A percentile compares a stretch with the other conserved stretches of the same genome.
phyloP scores from a whole-genome alignment of 2,797 vertebrate genomes.

The Xenentodon cancila region DNA sequence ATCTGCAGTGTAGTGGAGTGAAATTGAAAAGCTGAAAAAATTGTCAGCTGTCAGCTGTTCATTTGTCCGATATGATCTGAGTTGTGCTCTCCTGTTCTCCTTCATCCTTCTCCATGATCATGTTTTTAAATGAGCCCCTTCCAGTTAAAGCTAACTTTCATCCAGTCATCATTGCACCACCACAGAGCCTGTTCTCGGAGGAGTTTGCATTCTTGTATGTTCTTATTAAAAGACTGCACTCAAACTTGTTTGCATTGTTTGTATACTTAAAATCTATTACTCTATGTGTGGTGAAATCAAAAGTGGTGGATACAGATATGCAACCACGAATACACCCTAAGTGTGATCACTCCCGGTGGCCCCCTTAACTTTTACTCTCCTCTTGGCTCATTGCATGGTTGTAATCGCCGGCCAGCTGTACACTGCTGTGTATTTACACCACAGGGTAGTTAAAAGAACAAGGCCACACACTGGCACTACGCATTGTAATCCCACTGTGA shows the following conservation, averaged over 20 bases:
- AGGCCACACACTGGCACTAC: constrained; percentile 72
- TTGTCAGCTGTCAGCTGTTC: background rate
- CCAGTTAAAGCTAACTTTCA: no score
- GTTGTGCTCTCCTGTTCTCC: no score
- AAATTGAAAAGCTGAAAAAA: background rate
- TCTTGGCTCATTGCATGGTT: constrained; percentile 66
- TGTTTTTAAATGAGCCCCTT: no score
- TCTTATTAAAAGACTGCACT: background rate
- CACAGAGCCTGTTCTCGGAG: no score
- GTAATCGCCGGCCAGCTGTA: constrained; percentile 80
- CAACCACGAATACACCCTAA: constrained; percentile 46
- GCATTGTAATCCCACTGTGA: constrained; percentile 70
- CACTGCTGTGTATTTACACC: constrained; percentile 72
- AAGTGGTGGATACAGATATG: background rate
- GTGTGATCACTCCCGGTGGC: constrained; percentile 58
- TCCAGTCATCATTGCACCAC: no score
- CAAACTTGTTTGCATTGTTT: background rate
- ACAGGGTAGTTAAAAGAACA: constrained; percentile 75
- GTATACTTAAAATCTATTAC: constrained; percentile 18
- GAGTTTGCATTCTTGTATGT: background rate
- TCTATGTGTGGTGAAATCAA: background rate
- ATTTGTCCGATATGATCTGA: no score
- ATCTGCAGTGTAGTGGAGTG: background rate
- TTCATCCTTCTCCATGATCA: no score
- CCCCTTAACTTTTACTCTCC: constrained; percentile 59